Base-by-base conservation (phyloP, 2,797 vertebrate genomes). In the Chelonia mydas region DNA sequence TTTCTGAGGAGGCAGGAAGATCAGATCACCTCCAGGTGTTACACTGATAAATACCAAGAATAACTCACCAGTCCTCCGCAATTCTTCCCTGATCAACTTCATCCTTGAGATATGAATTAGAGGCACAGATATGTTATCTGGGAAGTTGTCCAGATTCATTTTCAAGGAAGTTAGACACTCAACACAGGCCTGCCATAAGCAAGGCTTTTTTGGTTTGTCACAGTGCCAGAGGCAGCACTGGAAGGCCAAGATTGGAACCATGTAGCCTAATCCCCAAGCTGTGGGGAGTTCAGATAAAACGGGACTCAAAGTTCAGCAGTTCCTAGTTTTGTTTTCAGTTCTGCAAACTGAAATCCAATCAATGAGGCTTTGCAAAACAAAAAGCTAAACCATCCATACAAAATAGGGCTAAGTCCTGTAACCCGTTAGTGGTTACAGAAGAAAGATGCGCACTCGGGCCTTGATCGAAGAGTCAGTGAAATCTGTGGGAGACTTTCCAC, bases 11-110 rank as follows among this genome's bases (percentile, higher is more conserved):
- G 94, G 94, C 87, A 95, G 96, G 65, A 92, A 95, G 90, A 92
- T 90, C 96, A 92, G 93, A 96, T 97, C 96, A 96, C 94, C 92
- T 97, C 95, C 96, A 95, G 96, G 95, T 96, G 90, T 94, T 94
- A 83, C 82, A 33, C 68, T 28, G 86, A 92, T 92, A 92, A 95
- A 95, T 87, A 95, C 78, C 33, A 45, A 92, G 95, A 92, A 94
- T 87, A 87, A 89, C 92, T 95, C 96, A 90, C 72, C 88, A 87
- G 59, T 84, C 80, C 86, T 95, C 79, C 81, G 25, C 72, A 50
- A 68, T 93, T 89, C 54, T 86, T 90, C 89, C 65, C 91, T 92
- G 91, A 92, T 89, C 94, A 91, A 33, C 88, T 90, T 95, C 84
- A 72, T 87, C 49, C 81, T 95, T 93, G 86, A 94, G 90, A 55